These are phyloP conservation scores for Mormyrus proboscirostris DNA, from an alignment of 2,797 vertebrate genomes.

Conservation along the genomic window DNA sequence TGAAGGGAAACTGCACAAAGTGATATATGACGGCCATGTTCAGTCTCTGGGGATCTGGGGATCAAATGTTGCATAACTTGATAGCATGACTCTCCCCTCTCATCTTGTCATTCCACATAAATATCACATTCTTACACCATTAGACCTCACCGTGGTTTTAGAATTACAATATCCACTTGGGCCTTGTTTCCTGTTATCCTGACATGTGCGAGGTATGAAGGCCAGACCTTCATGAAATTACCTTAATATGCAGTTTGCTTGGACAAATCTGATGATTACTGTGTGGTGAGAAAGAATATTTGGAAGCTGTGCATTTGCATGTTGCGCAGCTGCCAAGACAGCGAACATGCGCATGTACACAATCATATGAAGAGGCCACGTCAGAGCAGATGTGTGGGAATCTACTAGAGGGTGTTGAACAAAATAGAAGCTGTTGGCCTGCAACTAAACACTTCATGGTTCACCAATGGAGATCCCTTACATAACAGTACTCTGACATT, in stretches of 20 bases:
- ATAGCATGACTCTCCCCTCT: constrained; percentile 9
- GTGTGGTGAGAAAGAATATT: constrained; percentile 47
- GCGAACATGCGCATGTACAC: background rate
- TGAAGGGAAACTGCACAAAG: background rate
- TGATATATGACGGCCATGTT: background rate
- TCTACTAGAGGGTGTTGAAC: constrained; percentile 12
- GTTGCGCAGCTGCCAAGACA: constrained; percentile 49
- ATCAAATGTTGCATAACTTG: background rate
- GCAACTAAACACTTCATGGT: background rate
- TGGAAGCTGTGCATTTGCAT: constrained; percentile 23
- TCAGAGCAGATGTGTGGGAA: background rate
- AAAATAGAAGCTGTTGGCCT: constrained; percentile 18
- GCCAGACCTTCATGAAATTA: constrained; percentile 48
- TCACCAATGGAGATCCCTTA: background rate
- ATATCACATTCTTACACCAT: background rate
- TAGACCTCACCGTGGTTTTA: background rate
- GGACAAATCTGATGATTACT: constrained; percentile 55
- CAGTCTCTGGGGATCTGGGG: background rate
- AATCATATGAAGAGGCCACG: background rate
- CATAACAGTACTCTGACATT: background rate
- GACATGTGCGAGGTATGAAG: constrained; percentile 44
- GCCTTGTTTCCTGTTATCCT: constrained; percentile 31
- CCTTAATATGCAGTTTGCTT: constrained; percentile 35
- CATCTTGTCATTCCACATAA: background rate
- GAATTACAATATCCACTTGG: background rate